Conservation (phyloP, 2,888 invertebrate species). For the Meiosimyza platycephala region DNA sequence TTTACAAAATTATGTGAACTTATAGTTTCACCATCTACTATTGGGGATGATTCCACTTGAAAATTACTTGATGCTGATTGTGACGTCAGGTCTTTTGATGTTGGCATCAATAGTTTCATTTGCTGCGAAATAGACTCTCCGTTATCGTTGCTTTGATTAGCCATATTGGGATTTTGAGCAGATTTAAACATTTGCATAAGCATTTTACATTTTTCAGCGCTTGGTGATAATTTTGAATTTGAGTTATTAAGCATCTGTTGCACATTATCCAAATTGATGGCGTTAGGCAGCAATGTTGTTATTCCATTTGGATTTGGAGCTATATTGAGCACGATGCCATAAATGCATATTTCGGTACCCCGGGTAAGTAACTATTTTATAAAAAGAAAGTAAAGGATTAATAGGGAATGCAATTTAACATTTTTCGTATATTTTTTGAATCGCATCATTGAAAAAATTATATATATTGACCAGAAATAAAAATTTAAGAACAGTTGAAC, state of each 20-base stretch:
- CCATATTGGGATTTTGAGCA: constrained; percentile 26
- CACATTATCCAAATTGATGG: constrained; percentile 58
- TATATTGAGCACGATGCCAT: constrained; percentile 58
- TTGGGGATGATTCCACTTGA: not conserved
- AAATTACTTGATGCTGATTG: not conserved
- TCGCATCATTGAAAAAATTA: too few species aligned
- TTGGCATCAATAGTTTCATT: constrained; percentile 28
- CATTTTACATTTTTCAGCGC: constrained; percentile 56
- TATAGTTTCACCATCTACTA: not conserved
- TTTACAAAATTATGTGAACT: not conserved
- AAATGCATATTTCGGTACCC: constrained; percentile 59
- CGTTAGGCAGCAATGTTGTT: constrained; percentile 52
- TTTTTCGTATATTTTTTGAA: too few species aligned
- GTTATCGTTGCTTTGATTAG: not conserved
- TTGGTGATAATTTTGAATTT: constrained; percentile 49
- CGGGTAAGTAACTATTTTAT: constrained; percentile 51
- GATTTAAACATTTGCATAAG: constrained; percentile 49
- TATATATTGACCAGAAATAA: too few species aligned
- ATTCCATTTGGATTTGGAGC: constrained; percentile 61
- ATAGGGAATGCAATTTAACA: not conserved
- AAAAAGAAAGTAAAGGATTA: constrained; percentile 18
- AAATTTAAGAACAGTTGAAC: too few species aligned
- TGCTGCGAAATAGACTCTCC: constrained; percentile 33
- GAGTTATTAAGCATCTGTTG: constrained; percentile 55
- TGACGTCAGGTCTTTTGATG: not conserved